These are phyloP conservation scores for Ischnura elegans DNA, from an alignment of 2,888 invertebrate species.

Conservation along the genomic window DNA sequence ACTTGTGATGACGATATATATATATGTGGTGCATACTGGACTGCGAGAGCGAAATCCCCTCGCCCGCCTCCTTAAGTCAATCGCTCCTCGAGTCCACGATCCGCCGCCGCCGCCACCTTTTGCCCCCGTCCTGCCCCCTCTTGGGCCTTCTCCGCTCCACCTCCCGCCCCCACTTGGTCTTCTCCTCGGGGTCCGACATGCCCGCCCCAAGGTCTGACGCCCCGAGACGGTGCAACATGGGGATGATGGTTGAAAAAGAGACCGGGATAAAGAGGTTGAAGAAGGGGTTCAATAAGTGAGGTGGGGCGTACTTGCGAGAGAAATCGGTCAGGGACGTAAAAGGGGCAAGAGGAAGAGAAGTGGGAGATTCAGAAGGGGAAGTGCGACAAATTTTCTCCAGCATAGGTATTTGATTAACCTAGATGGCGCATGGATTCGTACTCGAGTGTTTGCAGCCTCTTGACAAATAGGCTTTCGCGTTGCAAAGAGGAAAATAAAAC, in stretches of 20 bases:
- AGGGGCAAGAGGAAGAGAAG: not conserved
- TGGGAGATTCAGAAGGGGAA: no score
- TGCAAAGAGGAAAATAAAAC: no score
- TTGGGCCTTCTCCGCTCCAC: not conserved
- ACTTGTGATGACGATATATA: no score
- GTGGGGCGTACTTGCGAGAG: not conserved
- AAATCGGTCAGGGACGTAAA: not conserved
- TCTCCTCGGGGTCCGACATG: not conserved
- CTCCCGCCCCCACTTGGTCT: not conserved
- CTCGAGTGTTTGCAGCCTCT: no score
- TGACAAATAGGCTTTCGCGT: no score
- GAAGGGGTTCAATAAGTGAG: not conserved
- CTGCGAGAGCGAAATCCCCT: not conserved
- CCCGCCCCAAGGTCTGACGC: conserved; percentile 46
- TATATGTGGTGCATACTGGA: no score
- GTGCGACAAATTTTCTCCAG: no score
- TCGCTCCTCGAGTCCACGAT: not conserved
- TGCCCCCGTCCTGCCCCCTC: not conserved
- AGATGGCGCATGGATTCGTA: no score
- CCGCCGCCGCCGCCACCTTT: not conserved
- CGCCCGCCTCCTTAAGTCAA: not conserved
- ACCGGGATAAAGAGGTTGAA: conserved; percentile 43
- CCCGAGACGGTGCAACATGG: conserved; percentile 55
- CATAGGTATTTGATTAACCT: no score
- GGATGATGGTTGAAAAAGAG: conserved; percentile 35